Conservation (phyloP, 2,113 vertebrate genomes). For the Aspidoscelis tigris region DNA sequence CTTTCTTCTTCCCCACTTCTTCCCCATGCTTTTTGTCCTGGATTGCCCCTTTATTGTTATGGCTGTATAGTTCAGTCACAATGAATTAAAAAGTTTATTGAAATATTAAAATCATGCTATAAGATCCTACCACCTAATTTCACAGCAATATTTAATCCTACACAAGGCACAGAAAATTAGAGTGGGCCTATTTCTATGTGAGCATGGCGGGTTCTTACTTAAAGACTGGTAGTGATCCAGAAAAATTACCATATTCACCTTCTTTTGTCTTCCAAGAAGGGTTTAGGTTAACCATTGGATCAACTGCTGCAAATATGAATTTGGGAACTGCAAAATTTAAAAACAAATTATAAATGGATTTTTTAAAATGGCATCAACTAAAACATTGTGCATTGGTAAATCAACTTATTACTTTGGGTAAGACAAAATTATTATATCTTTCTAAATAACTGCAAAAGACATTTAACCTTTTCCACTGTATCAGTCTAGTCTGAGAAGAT, state of each 20-base stretch:
- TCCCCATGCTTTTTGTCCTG: background rate
- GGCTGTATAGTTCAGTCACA: too few species aligned
- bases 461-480: background rate
- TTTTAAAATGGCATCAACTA: conserved; percentile 20
- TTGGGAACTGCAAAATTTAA: conserved; percentile 76
- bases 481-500: background rate
- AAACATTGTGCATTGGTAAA: background rate
- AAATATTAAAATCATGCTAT: too few species aligned
- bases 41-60: background rate
- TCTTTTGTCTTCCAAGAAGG: conserved; percentile 69
- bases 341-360: conserved; percentile 40
- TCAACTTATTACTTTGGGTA: background rate
- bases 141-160: too few species aligned
- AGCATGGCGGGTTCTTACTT: conserved; percentile 1
- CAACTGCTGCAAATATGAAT: conserved; percentile 76
- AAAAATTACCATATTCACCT: conserved; percentile 61
- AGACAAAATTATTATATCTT: conserved; percentile 17
- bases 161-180: too few species aligned
- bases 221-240: conserved; percentile 20
- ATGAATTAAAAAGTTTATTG: background rate
- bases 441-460: background rate
- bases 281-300: conserved; percentile 58
- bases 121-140: background rate
- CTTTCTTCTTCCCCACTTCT: too few species aligned
- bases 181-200: background rate